Base-by-base conservation (phyloP, 2,113 vertebrate species). In the Archocentrus centrarchus region DNA sequence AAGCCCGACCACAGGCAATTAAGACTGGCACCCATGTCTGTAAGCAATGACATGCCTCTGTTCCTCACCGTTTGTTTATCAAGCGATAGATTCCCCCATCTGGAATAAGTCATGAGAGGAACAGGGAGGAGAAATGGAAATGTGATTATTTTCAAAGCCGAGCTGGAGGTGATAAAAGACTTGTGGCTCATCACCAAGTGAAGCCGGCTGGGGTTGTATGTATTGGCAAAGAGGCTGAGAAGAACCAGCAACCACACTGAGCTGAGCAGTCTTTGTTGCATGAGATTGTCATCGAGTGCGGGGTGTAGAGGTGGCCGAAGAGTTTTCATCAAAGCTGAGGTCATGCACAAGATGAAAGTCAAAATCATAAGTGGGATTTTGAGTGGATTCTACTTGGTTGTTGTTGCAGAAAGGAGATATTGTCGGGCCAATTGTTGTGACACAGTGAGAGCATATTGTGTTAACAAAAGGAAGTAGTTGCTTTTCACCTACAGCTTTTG, bases 101-200 rank as follows among this genome's bases (percentile, higher is more conserved):
- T 95, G 94, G 93, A 95, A 94, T 70, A 79, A 11, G 82, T 94
- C 92, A 93, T 80, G 9, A 17, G 63, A 44, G 62, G 64, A 90
- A 86, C 85, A 88, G 82, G 22, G 87, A 88, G 81, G 32, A 86
- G 90, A 86, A 85, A 92, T 94, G 89, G 91, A 94, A 92, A 92
- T 92, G 32, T 90, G 89, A 93, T 94, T 93, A 90, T 93, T 93
- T 92, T 91, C 85, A 89, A 94, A 93, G 81, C 88, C 10, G 17
- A 76, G 86, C 77, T 83, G 62, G 89, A 93, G 88, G 91, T 88
- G 88, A 93, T 94, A 93, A 94, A 92, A 94, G 89, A 86, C 80
- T 66, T 35, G 92, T 90, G 92, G 89, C 92, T 90, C 88, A 27
- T 90, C 88, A 92, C 88, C 90, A 88, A 91, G 63, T 32, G 17